Percentiles rank a stretch among this genome's conserved stretches.
Conservation (phyloP, 2,797 vertebrate species). For the Erpetoichthys calabaricus region DNA sequence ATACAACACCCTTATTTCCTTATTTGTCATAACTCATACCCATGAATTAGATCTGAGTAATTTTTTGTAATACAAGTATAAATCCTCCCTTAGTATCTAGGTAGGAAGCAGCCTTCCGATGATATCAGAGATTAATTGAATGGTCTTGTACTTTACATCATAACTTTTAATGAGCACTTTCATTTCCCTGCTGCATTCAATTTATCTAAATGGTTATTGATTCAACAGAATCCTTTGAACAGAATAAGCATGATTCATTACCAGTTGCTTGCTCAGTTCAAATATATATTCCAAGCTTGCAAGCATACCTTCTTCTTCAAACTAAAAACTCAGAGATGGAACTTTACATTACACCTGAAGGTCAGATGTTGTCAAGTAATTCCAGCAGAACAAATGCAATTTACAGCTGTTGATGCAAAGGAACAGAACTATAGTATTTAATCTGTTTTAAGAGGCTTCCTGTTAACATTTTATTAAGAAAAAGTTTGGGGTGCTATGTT, state of each 20-base stretch:
- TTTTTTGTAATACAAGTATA: background rate
- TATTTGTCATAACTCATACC: background rate
- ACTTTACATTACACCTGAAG: background rate
- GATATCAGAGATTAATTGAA: constrained; percentile 5
- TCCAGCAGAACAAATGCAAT: too few species aligned
- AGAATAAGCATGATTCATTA: constrained; percentile 10
- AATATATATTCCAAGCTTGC: background rate
- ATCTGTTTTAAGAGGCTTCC: too few species aligned
- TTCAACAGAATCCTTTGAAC: constrained; percentile 12
- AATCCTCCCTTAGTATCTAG: constrained; percentile 1
- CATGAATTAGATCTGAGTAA: constrained; percentile 2
- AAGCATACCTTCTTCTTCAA: background rate
- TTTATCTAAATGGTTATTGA: constrained; percentile 31
- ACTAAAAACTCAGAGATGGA: background rate
- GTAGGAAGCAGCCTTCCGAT: constrained; percentile 1
- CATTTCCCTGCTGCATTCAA: constrained; percentile 11
- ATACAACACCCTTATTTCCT: background rate
- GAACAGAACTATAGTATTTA: background rate
- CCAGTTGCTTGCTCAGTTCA: background rate
- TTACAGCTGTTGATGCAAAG: background rate
- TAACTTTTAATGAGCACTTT: constrained; percentile 27
- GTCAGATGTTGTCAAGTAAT: too few species aligned
- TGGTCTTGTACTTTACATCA: constrained; percentile 16
- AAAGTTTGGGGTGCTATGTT: too few species aligned
- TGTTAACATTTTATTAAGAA: too few species aligned